Base-by-base conservation (phyloP, 2,113 vertebrate genomes). In the Albula goreensis region DNA sequence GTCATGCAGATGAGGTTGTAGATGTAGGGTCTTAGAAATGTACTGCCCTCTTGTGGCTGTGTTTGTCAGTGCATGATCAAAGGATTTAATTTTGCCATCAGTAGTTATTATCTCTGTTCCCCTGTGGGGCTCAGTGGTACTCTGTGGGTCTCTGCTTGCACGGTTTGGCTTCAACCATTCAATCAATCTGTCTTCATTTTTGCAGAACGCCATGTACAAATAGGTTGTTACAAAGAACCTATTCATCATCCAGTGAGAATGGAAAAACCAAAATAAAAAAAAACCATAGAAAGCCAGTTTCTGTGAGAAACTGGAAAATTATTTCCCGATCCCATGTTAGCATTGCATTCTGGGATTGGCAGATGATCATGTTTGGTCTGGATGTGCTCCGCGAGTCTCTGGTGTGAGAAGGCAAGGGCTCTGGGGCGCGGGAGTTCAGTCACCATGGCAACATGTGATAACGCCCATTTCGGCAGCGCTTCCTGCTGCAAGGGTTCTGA, bases 21-120 rank as follows among this genome's bases (percentile, higher is more conserved):
- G 49, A 22, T 84, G 66, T n/a, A 6, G 2, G 52, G 60, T n/a
- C n/a, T 70, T 70, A 49, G 19, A 31, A 74, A 81, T 31, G 53
- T 53, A 60, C 49, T 77, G 8, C 41, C 79, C 85, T 70, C 85
- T 86, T 9, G 56, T 86, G 85, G 41, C 49, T 11, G 13, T 81
- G 57, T 31, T 41, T n/a, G 11, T 31, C 51, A 31, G 49, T 81
- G 3, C 56, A 70, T 5, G 60, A 80, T 53, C 63, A 6, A 51
- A 51, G 25, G 13, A 51, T 78, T 41, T 83, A 70, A 9, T 49
- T 80, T 41, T 25, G n/a, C 7, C n/a, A 49, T 11, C 48, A 50
- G 48, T 51, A 80, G 79, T 22, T 50, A 19, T 31, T 11, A 17
- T 80, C 13, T 50, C 41, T 50, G 11, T 80, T 49, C 48, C 50